phyloP scores from a whole-genome alignment of 2,113 vertebrate species.

The Pachycephala philippinensis region DNA sequence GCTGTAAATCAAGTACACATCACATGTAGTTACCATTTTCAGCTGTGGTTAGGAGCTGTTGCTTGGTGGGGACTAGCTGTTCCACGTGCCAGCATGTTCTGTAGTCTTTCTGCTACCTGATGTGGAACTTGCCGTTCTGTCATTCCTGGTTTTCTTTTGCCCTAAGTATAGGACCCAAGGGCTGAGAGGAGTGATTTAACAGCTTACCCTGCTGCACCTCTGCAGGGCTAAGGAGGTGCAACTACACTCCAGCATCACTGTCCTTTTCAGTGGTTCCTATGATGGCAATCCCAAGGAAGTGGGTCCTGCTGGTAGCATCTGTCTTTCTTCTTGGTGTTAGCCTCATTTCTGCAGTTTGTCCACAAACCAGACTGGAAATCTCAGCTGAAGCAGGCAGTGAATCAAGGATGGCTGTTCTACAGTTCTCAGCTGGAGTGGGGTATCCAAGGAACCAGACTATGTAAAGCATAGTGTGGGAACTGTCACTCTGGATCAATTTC shows the following conservation, averaged over 20 bases:
- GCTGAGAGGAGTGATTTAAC: background rate
- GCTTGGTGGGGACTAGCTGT: background rate
- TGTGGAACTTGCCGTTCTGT: background rate
- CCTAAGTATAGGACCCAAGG: background rate
- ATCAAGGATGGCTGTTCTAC: background rate
- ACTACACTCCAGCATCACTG: background rate
- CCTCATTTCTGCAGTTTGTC: background rate
- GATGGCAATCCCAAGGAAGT: background rate
- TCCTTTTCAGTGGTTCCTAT: background rate
- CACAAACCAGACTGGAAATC: background rate
- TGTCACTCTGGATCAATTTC: background rate
- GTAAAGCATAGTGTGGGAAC: background rate
- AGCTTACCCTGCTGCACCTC: background rate
- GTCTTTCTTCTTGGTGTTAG: background rate
- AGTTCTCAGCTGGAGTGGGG: background rate
- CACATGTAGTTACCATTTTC: background rate
- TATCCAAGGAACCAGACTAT: background rate
- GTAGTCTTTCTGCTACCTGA: background rate
- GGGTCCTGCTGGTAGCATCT: background rate
- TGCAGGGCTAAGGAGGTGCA: background rate
- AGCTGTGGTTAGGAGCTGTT: background rate
- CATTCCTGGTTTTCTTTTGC: background rate
- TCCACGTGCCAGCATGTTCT: background rate
- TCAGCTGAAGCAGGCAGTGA: background rate
- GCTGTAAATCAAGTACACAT: background rate